Percentiles rank a stretch among this genome's conserved stretches.
Conservation (phyloP, 2,113 vertebrate genomes). For the Entosphenus tridentatus region DNA sequence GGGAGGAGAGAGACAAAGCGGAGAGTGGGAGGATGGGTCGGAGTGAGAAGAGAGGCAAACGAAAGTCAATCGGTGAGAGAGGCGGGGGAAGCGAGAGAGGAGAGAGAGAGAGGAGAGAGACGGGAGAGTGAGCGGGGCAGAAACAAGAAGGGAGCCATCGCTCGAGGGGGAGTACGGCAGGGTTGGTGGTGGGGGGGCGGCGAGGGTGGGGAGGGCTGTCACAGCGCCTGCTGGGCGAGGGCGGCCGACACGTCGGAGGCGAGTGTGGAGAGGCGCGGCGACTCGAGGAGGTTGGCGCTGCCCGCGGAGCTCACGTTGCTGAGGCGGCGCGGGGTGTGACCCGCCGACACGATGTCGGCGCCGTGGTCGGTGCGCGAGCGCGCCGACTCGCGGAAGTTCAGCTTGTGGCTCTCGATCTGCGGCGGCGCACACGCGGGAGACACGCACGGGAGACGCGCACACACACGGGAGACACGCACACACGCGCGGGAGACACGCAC, state of each 20-base stretch:
- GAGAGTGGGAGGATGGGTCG: too few relatives aligned
- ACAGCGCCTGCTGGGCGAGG: slow-evolving; percentile 95
- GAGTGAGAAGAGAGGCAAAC: too few relatives aligned
- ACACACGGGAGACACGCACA: too few relatives aligned
- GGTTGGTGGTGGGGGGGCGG: not conserved
- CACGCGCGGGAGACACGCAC: too few relatives aligned
- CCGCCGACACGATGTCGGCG: slow-evolving; percentile 65
- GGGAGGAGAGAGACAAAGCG: too few relatives aligned
- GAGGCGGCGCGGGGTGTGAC: slow-evolving; percentile 51
- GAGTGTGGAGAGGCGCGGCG: slow-evolving; percentile 71
- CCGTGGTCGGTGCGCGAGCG: slow-evolving; percentile 79
- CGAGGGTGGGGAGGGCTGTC: slow-evolving; percentile 16
- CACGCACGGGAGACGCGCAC: too few relatives aligned
- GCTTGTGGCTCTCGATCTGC: slow-evolving; percentile 87
- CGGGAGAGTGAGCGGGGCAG: not conserved
- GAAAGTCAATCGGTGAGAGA: not conserved
- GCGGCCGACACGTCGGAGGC: slow-evolving; percentile 90
- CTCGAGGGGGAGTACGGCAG: not conserved
- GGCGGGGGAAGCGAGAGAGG: not conserved
- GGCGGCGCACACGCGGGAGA: not conserved
- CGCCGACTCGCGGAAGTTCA: slow-evolving; percentile 57
- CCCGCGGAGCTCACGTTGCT: slow-evolving; percentile 87
- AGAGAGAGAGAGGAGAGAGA: not conserved
- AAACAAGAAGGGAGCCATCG: not conserved
- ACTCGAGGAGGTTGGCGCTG: slow-evolving; percentile 84